A percentile compares a stretch with the other conserved stretches of the same genome.
phyloP scores from a whole-genome alignment of 2,888 invertebrate genomes.

The Oasisia sp. region DNA sequence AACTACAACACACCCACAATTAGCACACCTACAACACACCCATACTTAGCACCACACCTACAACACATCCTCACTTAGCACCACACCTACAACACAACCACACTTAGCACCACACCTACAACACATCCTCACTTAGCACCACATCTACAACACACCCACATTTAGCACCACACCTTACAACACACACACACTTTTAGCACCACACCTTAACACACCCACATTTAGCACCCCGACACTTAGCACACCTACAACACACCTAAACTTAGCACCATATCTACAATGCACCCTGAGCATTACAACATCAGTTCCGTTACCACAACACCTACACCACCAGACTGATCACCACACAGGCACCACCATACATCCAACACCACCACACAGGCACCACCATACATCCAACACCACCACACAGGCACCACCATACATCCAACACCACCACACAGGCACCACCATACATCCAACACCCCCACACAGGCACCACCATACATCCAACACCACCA shows the following conservation, averaged over 20 bases:
- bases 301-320: no score
- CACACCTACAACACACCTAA: not conserved
- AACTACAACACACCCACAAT: not conserved
- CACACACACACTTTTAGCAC: not conserved
- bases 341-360: no score
- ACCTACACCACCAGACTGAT: no score
- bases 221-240: not conserved
- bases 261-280: not conserved
- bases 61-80: no score
- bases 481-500: no score
- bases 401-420: no score
- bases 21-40: not conserved
- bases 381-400: no score
- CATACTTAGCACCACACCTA: not conserved
- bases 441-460: no score
- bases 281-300: no score
- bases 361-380: no score
- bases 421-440: no score
- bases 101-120: not conserved
- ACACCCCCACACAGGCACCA: no score
- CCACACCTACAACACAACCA: not conserved
- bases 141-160: not conserved
- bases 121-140: not conserved
- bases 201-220: not conserved
- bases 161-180: not conserved